Evolutionary conservation across 2,888 invertebrate genomes (phyloP), one percentile per base, ranked within the genome.

Genomic region (Archaeoteleia sp.): DNA sequence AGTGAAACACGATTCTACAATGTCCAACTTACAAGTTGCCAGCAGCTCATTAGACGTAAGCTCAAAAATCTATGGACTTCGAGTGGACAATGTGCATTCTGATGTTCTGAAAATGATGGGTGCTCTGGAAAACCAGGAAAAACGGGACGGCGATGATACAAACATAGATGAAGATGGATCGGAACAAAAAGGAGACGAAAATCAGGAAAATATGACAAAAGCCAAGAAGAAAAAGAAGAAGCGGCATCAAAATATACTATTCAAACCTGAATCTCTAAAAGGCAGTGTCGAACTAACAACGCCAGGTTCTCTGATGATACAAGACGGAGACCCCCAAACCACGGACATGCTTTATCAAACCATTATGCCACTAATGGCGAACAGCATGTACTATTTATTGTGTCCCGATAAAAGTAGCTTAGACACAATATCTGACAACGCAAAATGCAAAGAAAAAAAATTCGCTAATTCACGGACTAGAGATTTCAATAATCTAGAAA

Each of bases 21-120:
- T 93, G 86, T 91, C 92, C 60, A 90, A 90, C 77, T 87, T 93
- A 43, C 91, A 94, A 89, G 91, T 94, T 7, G 95, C 94, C 0
- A 93, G 95, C 40, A 92, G 93, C 0, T 92, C 96, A 0, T 86
- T 97, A 42, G 96, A 96, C 83, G 95, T 95, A 0, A 94, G 95
- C 5, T 91, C 95, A 0, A 93, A 94, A 81, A 95, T 96, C 46
- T 96, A 96, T 84, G 92, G 94, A 0, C 90, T 92, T 63, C 88
- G 96, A 62, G 96, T 97, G 0, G 96, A 97, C 84, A 92, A 92
- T 27, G 90, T 96, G 6, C 92, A 96, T 82, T 88, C 90, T 34
- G 93, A 95, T 79, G 92, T 93, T 0, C 86, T 94, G 67, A 93
- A 94, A 79, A 91, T 96, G 86, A 91, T 91, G 0, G 90, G 91